Base-by-base conservation (phyloP, 2,888 invertebrate species). In the Acrobasis repandana region DNA sequence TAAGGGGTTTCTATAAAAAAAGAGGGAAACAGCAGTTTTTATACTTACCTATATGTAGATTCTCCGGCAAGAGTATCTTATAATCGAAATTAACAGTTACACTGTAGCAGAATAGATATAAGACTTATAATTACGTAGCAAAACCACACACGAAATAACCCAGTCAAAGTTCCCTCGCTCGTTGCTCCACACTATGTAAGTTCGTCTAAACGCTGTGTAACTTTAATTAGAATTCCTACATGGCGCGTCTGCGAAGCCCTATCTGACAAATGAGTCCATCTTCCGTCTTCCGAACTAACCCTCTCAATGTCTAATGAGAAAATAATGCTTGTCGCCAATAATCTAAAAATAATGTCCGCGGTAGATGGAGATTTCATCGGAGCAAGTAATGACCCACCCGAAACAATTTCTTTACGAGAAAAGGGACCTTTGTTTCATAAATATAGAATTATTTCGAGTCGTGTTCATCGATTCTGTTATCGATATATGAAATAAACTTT, bases 151-250 rank as follows among this genome's bases (percentile, higher is more conserved):
- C 64, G 68, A 67, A 72, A 67, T 63, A 77, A 70, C 70, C 71
- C 75, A 74, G 79, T 73, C 76, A 73, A 84, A 85, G 84, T 83
- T 85, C 77, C 71, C 64, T 68, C 72, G 75, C 83, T 82, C 84
- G 77, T 81, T 77, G 71, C 74, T 67, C 74, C 70, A 73, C 67
- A 69, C 76, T 80, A 76, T 78, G 78, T 82, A 81, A 85, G 79
- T 83, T 85, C 72, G 72, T 78, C 80, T 77, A 78, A 83, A 83
- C 79, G 83, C 79, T 82, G 82, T 81, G 78, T 83, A 85, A 85
- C 78, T 85, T 85, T 84, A 85, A 85, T 84, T 85, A 83, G 84
- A 83, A 85, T 83, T 83, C 83, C 83, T 76, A 76, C 76, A 78
- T 68, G 72, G 72, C 67, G 72, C 72, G 72, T 72, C 65, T 66